phyloP scores from a whole-genome alignment of 2,888 invertebrate species.

The Trissolcus brochymenae region DNA sequence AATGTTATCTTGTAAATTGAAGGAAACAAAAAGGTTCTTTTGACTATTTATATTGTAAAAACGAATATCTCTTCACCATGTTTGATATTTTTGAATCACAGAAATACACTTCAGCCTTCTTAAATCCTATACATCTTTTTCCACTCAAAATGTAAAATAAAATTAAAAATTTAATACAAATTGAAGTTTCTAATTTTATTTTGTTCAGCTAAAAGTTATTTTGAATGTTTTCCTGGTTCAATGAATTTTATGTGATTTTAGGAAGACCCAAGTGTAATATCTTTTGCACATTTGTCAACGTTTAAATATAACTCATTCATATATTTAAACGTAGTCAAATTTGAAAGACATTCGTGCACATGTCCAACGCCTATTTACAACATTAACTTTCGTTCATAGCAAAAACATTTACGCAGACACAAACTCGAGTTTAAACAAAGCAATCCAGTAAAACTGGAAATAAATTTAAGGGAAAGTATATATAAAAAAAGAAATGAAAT shows the following conservation, averaged over 20 bases:
- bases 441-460: slow-evolving; percentile 1
- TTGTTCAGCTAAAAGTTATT: no score
- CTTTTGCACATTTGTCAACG: slow-evolving; percentile 2
- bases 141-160: background rate
- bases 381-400: slow-evolving; percentile 20
- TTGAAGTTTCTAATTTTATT: no score
- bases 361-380: slow-evolving; percentile 43
- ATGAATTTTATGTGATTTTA: background rate
- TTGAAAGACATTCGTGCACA: slow-evolving; percentile 34
- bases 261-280: background rate
- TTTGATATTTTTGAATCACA: no score
- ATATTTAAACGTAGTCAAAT: slow-evolving; percentile 31
- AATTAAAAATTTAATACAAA: no score
- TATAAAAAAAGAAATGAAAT: background rate
- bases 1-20: background rate
- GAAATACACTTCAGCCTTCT: background rate
- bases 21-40: background rate
- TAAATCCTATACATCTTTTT: background rate
- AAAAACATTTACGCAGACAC: slow-evolving; percentile 9
- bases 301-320: slow-evolving; percentile 10
- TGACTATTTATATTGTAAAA: background rate
- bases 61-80: no score
- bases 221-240: background rate
- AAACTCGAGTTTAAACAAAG: slow-evolving; percentile 3
- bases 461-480: background rate